Conservation (phyloP, 1,140 invertebrate genomes). For the Drosophila neocordata region DNA sequence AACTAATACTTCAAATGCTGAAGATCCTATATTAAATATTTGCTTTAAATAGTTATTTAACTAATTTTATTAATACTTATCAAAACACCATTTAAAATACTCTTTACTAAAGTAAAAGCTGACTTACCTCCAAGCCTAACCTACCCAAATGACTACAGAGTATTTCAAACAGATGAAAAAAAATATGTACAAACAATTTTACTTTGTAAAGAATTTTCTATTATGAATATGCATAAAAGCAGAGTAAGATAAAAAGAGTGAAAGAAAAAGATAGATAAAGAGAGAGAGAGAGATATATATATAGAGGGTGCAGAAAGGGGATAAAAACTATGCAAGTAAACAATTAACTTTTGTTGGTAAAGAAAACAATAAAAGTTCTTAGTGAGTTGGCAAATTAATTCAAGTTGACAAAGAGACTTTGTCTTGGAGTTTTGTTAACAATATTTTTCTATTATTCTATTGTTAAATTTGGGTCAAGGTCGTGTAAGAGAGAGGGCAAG, state of each 20-base stretch:
- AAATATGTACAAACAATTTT: constrained; percentile 6
- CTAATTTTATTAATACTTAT: no score
- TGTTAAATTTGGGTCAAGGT: constrained; percentile 25
- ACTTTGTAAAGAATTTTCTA: constrained; percentile 11
- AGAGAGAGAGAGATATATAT: background rate
- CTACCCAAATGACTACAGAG: background rate
- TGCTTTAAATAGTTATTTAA: no score
- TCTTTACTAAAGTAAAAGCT: no score
- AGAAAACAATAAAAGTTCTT: constrained; percentile 10
- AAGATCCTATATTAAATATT: no score
- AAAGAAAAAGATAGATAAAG: background rate
- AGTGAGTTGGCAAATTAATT: constrained; percentile 38
- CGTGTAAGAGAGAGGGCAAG: background rate
- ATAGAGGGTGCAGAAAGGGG: background rate
- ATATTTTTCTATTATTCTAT: constrained; percentile 4
- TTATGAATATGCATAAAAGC: constrained; percentile 59
- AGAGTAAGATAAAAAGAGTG: background rate
- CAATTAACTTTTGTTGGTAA: constrained; percentile 54
- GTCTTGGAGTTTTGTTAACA: constrained; percentile 9
- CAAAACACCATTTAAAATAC: no score
- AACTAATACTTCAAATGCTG: no score
- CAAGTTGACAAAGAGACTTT: constrained; percentile 48
- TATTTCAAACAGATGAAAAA: background rate
- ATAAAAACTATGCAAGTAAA: constrained; percentile 52
- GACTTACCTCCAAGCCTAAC: background rate